These are phyloP conservation scores for Aeoliscus strigatus DNA, from an alignment of 2,797 vertebrate genomes.

Conservation along the genomic window DNA sequence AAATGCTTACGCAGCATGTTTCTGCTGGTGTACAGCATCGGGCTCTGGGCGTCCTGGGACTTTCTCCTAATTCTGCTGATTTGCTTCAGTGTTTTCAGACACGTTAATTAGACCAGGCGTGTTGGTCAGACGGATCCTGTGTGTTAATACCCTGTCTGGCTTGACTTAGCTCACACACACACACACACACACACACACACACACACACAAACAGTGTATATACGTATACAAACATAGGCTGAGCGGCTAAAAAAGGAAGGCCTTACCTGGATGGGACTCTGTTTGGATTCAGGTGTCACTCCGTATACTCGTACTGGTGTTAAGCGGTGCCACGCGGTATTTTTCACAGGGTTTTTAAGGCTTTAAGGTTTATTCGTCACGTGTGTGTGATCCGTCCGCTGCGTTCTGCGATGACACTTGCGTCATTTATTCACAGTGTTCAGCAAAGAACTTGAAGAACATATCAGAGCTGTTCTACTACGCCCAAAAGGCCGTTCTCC, in stretches of 20 bases:
- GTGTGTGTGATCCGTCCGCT: too few relatives aligned
- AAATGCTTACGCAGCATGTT: too few relatives aligned
- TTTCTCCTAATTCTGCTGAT: conserved; percentile 1
- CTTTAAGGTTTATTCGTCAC: background rate
- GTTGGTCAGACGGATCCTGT: conserved; percentile 47
- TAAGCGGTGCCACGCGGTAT: background rate
- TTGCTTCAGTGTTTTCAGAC: conserved; percentile 15
- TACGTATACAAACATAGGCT: background rate
- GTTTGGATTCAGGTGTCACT: background rate
- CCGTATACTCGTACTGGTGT: background rate
- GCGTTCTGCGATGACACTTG: background rate
- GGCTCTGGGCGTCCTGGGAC: too few relatives aligned
- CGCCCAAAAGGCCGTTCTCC: conserved; percentile 94
- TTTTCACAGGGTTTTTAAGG: background rate
- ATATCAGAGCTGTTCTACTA: conserved; percentile 98
- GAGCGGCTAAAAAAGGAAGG: conserved; percentile 9
- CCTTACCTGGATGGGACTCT: conserved; percentile 2
- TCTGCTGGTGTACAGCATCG: too few relatives aligned
- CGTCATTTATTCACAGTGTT: conserved; percentile 79
- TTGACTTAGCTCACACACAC: conserved; percentile 29
- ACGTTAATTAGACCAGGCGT: conserved; percentile 37
- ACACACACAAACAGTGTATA: conserved; percentile 5
- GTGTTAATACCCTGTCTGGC: conserved; percentile 54
- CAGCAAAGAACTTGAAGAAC: conserved; percentile 97
- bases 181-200: conserved; percentile 1